Percentiles rank a stretch among this genome's conserved stretches.
These are phyloP conservation scores for Plagodis pulveraria DNA, from an alignment of 2,888 invertebrate species.

Conservation along the genomic window DNA sequence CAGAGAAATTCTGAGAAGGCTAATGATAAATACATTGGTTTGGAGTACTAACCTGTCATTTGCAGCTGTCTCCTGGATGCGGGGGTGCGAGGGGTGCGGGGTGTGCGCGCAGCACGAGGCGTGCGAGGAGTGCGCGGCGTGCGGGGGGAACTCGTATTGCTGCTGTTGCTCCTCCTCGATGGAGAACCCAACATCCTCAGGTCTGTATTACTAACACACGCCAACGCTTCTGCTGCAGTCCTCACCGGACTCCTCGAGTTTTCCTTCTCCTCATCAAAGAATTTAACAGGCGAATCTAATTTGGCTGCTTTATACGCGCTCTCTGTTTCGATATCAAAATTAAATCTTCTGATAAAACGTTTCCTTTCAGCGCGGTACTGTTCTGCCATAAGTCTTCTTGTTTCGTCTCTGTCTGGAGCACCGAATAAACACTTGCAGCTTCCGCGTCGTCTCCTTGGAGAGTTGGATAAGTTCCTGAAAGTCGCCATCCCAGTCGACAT, in stretches of 20 bases:
- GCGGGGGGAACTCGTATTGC: constrained; percentile 61
- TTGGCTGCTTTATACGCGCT: constrained; percentile 68
- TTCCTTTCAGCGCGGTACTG: constrained; percentile 84
- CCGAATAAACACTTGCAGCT: constrained; percentile 87
- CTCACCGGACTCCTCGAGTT: constrained; percentile 65
- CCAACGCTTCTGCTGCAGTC: constrained; percentile 68
- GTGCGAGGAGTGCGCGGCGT: constrained; percentile 70
- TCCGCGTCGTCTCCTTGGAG: constrained; percentile 71
- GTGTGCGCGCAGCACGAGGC: constrained; percentile 67
- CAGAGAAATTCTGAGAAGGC: no score
- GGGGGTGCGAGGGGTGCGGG: constrained; percentile 76
- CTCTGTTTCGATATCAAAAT: constrained; percentile 84
- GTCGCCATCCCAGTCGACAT: constrained; percentile 67
- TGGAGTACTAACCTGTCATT: constrained; percentile 75
- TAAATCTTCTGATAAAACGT: constrained; percentile 85
- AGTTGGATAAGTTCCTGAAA: constrained; percentile 65
- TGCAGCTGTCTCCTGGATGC: constrained; percentile 81
- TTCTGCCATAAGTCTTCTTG: constrained; percentile 84
- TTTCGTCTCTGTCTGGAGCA: constrained; percentile 84
- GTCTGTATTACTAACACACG: constrained; percentile 75
- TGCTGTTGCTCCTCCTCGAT: constrained; percentile 60
- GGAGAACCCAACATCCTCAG: constrained; percentile 72
- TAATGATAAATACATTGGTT: neutral
- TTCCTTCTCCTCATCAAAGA: constrained; percentile 72
- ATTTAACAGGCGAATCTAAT: constrained; percentile 76